phyloP scores from a whole-genome alignment of 2,113 vertebrate genomes.

The Coreoperca whiteheadi region DNA sequence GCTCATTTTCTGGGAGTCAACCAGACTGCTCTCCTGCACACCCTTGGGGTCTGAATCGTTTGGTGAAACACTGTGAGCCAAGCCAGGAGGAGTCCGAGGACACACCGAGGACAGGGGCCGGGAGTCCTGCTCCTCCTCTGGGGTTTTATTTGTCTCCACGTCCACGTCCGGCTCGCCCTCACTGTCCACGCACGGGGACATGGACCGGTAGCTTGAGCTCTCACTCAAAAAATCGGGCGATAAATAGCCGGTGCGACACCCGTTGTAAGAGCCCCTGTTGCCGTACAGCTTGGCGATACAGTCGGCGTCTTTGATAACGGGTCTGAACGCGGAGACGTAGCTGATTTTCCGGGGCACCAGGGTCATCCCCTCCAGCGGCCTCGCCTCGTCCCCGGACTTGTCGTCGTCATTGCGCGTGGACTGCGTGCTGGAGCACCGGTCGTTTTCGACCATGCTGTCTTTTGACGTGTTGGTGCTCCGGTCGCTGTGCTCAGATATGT shows the following conservation, averaged over 20 bases:
- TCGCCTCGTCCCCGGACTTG: slow-evolving; percentile 88
- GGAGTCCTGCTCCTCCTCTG: slow-evolving; percentile 87
- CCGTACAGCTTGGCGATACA: slow-evolving; percentile 96
- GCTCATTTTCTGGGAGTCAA: slow-evolving; percentile 70
- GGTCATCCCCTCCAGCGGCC: slow-evolving; percentile 83
- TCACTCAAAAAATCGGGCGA: slow-evolving; percentile 95
- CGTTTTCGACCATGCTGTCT: slow-evolving; percentile 83
- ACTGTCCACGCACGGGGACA: slow-evolving; percentile 93
- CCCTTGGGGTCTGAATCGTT: slow-evolving; percentile 74
- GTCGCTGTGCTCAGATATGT: slow-evolving; percentile 84
- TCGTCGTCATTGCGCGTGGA: slow-evolving; percentile 87
- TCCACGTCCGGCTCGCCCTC: slow-evolving; percentile 95
- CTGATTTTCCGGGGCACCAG: slow-evolving; percentile 88
- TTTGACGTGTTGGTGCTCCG: slow-evolving; percentile 87
- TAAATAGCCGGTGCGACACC: slow-evolving; percentile 86
- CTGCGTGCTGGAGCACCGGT: slow-evolving; percentile 89
- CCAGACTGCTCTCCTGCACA: slow-evolving; percentile 39
- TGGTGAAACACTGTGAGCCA: slow-evolving; percentile 67
- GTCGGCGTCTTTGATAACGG: slow-evolving; percentile 94
- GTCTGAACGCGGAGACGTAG: slow-evolving; percentile 96
- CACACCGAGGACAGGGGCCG: slow-evolving; percentile 76
- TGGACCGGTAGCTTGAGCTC: slow-evolving; percentile 94
- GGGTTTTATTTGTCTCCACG: slow-evolving; percentile 91
- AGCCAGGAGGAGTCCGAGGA: slow-evolving; percentile 75
- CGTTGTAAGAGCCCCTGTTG: slow-evolving; percentile 85